Evolutionary conservation across 2,888 invertebrate species (phyloP).

Genomic region (Dicycla oo): DNA sequence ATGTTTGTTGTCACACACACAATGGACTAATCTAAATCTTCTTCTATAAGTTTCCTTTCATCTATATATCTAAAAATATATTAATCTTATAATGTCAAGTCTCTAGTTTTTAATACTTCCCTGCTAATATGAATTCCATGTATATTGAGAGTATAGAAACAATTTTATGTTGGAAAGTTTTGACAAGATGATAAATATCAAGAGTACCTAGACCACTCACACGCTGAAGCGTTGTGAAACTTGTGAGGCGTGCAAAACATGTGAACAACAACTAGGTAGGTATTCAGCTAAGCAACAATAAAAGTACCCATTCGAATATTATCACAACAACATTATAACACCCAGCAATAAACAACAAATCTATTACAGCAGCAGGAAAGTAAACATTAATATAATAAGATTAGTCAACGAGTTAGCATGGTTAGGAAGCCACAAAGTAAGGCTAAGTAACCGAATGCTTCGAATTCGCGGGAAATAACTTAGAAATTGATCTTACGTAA

Average conservation of each 20-base stretch:
- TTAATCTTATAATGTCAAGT: no score
- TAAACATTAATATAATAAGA: slow-evolving; percentile 61
- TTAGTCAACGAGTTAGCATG: slow-evolving; percentile 61
- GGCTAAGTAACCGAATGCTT: slow-evolving; percentile 55
- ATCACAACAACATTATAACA: slow-evolving; percentile 28
- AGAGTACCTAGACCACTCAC: no score
- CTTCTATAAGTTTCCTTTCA: no score
- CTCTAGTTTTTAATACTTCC: no score
- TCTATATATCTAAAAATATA: no score
- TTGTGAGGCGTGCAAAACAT: neutral
- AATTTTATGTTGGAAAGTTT: no score
- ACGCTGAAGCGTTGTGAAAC: no score
- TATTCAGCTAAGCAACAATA: neutral
- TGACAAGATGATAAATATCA: no score
- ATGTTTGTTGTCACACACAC: no score
- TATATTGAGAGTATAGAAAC: no score
- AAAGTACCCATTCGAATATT: neutral
- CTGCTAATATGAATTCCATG: no score
- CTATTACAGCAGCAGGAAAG: slow-evolving; percentile 55
- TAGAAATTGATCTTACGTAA: slow-evolving; percentile 72
- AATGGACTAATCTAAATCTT: no score
- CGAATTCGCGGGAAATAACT: slow-evolving; percentile 69
- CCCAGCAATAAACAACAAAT: slow-evolving; percentile 17
- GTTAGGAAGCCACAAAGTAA: slow-evolving; percentile 63
- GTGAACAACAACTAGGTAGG: neutral